Evolutionary conservation across 35 echinoderm and acorn worm genomes (phyloP).

Genomic region (Strongylocentrotus purpuratus): DNA sequence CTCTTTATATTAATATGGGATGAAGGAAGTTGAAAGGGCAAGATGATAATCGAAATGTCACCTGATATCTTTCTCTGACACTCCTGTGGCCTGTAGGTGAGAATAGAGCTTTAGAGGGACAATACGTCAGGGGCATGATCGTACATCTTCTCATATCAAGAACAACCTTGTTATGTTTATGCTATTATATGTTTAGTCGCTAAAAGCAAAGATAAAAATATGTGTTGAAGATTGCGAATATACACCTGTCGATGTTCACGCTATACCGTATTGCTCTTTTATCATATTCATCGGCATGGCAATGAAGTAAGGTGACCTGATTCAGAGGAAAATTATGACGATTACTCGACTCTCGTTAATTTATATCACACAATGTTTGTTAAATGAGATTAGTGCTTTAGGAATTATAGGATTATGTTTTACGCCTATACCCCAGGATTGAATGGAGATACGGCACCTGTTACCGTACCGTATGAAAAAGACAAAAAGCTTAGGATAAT

Average conservation of each 20-base stretch:
- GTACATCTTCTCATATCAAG: not conserved
- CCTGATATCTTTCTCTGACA: not conserved
- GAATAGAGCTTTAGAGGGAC: not conserved
- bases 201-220: not conserved
- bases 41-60: not conserved
- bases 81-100: not conserved
- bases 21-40: not conserved
- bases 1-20: not conserved
- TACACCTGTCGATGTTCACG: not conserved
- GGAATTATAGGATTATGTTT: too few species aligned
- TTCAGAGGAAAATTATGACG: too few species aligned
- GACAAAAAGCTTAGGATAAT: not conserved
- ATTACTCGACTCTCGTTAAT: too few species aligned
- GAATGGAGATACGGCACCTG: too few species aligned
- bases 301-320: too few species aligned
- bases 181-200: not conserved
- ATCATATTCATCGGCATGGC: too few species aligned
- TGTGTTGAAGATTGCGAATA: not conserved
- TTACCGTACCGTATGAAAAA: too few species aligned
- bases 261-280: too few species aligned
- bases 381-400: too few species aligned
- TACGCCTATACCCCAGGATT: too few species aligned
- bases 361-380: too few species aligned
- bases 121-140: too few species aligned
- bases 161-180: not conserved